Evolutionary conservation across 2,888 invertebrate species (phyloP), one percentile per base, ranked within the genome.

Genomic region (Rugalucina vietnamica): DNA sequence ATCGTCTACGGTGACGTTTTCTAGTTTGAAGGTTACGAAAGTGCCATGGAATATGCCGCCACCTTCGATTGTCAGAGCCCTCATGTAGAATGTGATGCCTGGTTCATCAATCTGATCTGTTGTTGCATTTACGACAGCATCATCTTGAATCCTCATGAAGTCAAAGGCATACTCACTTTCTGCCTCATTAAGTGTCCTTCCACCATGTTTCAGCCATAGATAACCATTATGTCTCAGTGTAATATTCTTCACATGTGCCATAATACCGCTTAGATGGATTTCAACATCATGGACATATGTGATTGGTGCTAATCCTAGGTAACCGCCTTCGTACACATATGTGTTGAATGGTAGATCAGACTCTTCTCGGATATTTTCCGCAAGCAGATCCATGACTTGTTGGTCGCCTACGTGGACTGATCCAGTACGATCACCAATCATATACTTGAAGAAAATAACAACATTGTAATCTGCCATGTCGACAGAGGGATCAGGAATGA

Each of bases 391-490:
- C 87, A 92, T 81, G 0, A 85, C 84, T 75, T 93, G 92, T 27
- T 76, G 75, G 21, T 87, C 81, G 0, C 80, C 90, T 0, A 93
- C 82, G 81, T 93, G 92, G 0, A 93, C 90, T 14, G 91, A 81
- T 0, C 92, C 92, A 14, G 90, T 92, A 24, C 92, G 80, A 76
- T 93, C 92, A 18, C 92, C 92, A 43, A 93, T 93, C 92, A 92
- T 93, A 84, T 91, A 92, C 72, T 90, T 92, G 82, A 92, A 92
- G 86, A 91, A 91, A 34, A 92, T 74, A 0, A 89, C 89, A 14
- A 92, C 88, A 76, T 90, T 88, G 60, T 85, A 88, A 32, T 83
- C 69, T 34, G 27, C 49, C 1, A 85, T 73, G 32, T 74, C 82
- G 4, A 71, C 70, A n/a, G 75, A 80, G 3, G 80, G 49, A 65